Evolutionary conservation across 2,888 invertebrate species (phyloP).

Genomic region (Pristionchus mayeri): DNA sequence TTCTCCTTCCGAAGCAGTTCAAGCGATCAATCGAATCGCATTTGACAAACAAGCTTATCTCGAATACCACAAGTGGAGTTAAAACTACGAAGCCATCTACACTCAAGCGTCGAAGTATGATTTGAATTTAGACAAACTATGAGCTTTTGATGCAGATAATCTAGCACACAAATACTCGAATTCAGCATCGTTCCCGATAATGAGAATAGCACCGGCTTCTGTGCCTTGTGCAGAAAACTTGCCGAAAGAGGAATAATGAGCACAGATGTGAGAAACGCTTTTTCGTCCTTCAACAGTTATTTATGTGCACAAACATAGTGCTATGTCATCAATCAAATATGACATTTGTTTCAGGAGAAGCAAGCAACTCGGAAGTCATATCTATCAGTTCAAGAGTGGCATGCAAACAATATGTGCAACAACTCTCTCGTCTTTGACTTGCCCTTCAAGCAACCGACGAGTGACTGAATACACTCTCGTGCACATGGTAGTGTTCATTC

Average conservation of each 20-base stretch:
- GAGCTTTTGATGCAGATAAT: no score
- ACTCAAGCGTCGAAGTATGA: no score
- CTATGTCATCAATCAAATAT: neutral
- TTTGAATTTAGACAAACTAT: no score
- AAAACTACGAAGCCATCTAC: slow-evolving; percentile 55
- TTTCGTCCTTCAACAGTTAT: no score
- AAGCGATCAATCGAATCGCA: slow-evolving; percentile 54
- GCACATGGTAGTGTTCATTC: no score
- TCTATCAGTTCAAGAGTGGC: slow-evolving; percentile 1
- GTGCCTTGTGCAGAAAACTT: slow-evolving; percentile 22
- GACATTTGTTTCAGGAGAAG: slow-evolving; percentile 10
- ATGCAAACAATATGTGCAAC: slow-evolving; percentile 7
- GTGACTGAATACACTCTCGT: no score
- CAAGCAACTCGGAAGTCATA: neutral
- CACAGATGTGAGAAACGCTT: neutral
- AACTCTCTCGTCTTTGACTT: no score
- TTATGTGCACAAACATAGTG: neutral
- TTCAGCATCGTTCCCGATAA: slow-evolving; percentile 47
- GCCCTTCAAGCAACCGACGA: no score
- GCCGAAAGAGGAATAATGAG: neutral
- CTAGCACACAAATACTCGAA: no score
- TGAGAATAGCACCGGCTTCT: slow-evolving; percentile 48
- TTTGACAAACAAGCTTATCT: slow-evolving; percentile 55
- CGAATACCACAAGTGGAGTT: slow-evolving; percentile 61
- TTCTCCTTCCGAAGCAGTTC: slow-evolving; percentile 53